Percentiles rank a stretch among this genome's conserved stretches.
These are phyloP conservation scores for Remorina albescens DNA, from an alignment of 2,797 vertebrate species.

Conservation along the genomic window DNA sequence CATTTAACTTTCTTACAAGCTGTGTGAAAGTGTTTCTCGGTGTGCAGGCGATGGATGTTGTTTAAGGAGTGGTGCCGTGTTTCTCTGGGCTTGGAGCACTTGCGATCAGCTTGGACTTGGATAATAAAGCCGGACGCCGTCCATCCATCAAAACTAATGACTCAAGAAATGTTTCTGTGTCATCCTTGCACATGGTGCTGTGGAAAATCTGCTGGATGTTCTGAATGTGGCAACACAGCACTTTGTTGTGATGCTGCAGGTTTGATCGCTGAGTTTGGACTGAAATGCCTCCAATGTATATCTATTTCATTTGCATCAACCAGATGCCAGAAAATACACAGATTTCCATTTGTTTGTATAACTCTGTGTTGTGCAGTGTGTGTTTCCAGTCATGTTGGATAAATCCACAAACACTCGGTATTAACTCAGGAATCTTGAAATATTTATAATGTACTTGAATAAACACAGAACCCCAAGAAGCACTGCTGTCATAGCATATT, in stretches of 20 bases:
- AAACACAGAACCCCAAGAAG: slow-evolving; percentile 49
- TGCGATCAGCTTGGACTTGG: slow-evolving; percentile 63
- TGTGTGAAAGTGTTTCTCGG: slow-evolving; percentile 49
- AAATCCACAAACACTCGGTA: slow-evolving; percentile 54
- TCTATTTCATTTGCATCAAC: not conserved
- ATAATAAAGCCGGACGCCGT: slow-evolving; percentile 31
- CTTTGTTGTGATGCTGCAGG: slow-evolving; percentile 5
- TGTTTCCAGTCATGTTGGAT: slow-evolving; percentile 32
- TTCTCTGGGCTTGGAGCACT: slow-evolving; percentile 43
- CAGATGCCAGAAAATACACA: not conserved
- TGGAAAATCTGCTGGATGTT: slow-evolving; percentile 42
- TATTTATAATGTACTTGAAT: slow-evolving; percentile 61
- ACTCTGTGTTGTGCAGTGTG: not conserved
- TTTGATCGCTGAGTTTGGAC: not conserved
- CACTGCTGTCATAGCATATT: slow-evolving; percentile 51
- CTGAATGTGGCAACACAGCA: not conserved
- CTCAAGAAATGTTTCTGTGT: slow-evolving; percentile 39
- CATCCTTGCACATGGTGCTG: slow-evolving; percentile 6
- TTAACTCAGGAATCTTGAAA: slow-evolving; percentile 64
- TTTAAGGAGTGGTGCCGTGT: slow-evolving; percentile 63
- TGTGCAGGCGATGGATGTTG: slow-evolving; percentile 22
- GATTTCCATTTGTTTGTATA: slow-evolving; percentile 32
- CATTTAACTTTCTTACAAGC: slow-evolving; percentile 57
- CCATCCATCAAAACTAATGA: slow-evolving; percentile 63
- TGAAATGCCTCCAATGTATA: not conserved